Evolutionary conservation across 1,140 invertebrate species (phyloP).

Genomic region (Drosophila insularis): DNA sequence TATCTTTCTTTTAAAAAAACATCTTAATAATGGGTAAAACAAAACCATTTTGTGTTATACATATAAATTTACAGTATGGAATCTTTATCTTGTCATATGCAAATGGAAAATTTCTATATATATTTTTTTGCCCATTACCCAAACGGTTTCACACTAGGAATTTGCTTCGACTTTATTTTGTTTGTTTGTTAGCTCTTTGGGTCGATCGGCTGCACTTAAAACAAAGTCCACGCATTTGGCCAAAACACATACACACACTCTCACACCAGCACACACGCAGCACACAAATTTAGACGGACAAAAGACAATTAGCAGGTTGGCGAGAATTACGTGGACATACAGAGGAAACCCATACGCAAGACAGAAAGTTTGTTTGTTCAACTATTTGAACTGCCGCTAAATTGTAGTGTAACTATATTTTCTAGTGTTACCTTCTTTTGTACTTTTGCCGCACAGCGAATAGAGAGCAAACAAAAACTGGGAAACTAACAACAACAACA

Average conservation of each 20-base stretch:
- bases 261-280: conserved; percentile 17
- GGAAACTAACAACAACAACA: conserved; percentile 2
- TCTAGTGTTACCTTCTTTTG: conserved; percentile 66
- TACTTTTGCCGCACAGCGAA: conserved; percentile 63
- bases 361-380: conserved; percentile 71
- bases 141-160: background rate
- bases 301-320: conserved; percentile 57
- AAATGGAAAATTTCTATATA: conserved; percentile 4
- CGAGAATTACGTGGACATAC: conserved; percentile 66
- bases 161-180: background rate
- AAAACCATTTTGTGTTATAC: background rate
- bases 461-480: conserved; percentile 45
- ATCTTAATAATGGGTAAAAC: background rate
- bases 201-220: conserved; percentile 63
- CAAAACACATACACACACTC: conserved; percentile 25
- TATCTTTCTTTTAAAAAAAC: no score
- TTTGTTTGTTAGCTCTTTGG: conserved; percentile 11
- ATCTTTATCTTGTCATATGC: background rate
- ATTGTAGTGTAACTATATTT: conserved; percentile 74
- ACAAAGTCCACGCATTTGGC: conserved; percentile 71
- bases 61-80: background rate
- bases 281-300: conserved; percentile 21
- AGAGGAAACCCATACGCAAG: conserved; percentile 13
- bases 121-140: background rate
- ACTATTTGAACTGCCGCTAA: conserved; percentile 74